Evolutionary conservation across 2,888 invertebrate genomes (phyloP), one percentile per base, ranked within the genome.

Genomic region (Aspidiotus destructor): DNA sequence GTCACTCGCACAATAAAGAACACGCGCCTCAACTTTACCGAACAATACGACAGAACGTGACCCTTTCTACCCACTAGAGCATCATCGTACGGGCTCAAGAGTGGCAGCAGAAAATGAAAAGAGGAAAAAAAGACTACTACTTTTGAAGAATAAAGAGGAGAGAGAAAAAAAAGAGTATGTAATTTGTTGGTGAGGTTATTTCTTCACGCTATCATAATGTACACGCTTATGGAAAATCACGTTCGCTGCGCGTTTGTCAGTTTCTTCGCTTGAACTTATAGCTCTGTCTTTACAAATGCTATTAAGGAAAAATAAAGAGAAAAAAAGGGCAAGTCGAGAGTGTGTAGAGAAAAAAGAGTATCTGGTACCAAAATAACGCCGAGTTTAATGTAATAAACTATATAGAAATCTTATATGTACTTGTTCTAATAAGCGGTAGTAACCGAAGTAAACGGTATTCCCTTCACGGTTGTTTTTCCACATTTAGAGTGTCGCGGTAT

Each of bases 231-330:
- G 42, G 48, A 11, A 67, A 67, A 67, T 67, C 67, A 67, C 67
- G 67, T 67, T 67, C 67, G 58, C 48, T 60, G 67, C 67, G 58
- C 67, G 67, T 67, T 67, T 67, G 67, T 67, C 67, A 67, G 67
- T 60, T 67, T 67, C 67, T 67, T 67, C 58, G 60, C 67, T 67
- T 67, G 67, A 67, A 67, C 67, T 67, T 67, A 28, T 1, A 67
- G 67, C 67, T 67, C 67, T 58, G 60, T 67, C 67, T 67, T 67
- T 67, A 67, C 67, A 67, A 67, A 67, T 67, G 67, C 67, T 60
- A 67, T 67, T 67, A 67, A 67, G 58, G 60, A 67, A 67, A 67
- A 67, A 58, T 48, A 41, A 17, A 61, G 28, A 53, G 48, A 67
- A 67, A 67, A 67, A 67, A 67, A 60, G 7, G 67, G 17, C 17